These are phyloP conservation scores for Micronycteris hirsuta DNA, from an alignment of 2,113 vertebrate species.

Conservation along the genomic window DNA sequence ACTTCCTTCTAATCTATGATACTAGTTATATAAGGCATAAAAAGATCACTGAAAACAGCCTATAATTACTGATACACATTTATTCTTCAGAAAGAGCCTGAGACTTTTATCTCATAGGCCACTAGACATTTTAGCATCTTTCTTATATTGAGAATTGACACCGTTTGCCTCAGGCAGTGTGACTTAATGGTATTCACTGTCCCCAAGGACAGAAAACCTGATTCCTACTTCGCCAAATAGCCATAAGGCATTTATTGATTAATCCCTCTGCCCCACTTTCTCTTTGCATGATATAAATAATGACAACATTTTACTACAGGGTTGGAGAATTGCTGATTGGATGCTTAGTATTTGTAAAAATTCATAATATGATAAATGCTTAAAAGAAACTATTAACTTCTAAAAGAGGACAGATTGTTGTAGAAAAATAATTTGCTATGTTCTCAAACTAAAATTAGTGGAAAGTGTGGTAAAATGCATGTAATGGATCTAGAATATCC, in stretches of 20 bases:
- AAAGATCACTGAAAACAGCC: not conserved
- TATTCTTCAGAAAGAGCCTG: not conserved
- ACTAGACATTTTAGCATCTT: not conserved
- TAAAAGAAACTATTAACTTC: not conserved
- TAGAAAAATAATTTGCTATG: not conserved
- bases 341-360: conserved; percentile 25
- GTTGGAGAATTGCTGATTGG: not conserved
- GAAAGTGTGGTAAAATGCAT: not conserved
- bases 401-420: not conserved
- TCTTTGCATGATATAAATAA: conserved; percentile 13
- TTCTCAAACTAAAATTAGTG: not conserved
- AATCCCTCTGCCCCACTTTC: not conserved
- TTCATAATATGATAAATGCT: not conserved
- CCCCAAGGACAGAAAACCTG: not conserved
- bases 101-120: not conserved
- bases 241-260: not conserved
- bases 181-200: not conserved
- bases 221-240: not conserved
- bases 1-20: not conserved
- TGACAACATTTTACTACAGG: not conserved
- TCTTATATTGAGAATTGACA: not conserved
- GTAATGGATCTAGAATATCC: not conserved
- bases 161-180: not conserved
- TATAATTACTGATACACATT: not conserved
- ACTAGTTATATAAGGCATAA: not conserved